Evolutionary conservation across 2,113 vertebrate genomes (phyloP), one percentile per base, ranked within the genome.

Genomic region (Hirundichthys speculiger): DNA sequence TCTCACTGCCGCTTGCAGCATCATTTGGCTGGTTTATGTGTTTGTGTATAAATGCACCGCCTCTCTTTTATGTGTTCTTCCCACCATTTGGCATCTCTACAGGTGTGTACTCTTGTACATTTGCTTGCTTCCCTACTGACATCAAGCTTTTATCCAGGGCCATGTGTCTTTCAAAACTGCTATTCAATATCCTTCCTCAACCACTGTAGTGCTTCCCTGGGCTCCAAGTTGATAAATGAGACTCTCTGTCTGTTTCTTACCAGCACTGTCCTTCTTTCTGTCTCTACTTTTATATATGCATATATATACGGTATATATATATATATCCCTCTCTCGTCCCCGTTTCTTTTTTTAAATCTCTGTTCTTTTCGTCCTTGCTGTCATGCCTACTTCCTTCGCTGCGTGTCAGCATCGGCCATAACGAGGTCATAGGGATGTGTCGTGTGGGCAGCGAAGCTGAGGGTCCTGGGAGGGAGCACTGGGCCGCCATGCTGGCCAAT

Each of bases 341-440:
- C 25, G n/a, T 20, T 21, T 15, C 27, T 19, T 8, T 20, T 5
- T 21, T 38, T 16, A 16, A 27, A 47, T 19, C 38, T 49, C 9
- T 58, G 13, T 46, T 30, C 60, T 61, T 14, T 65, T 27, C 12
- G 3, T 62, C 71, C 52, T 21, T 5, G 42, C 77, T 41, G 62
- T 11, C 56, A 12, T 39, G 25, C 65, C 10, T 51, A 22, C 25
- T 25, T 48, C 57, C 21, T 52, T 60, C 2, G 46, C 65, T 38
- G 52, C 64, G 16, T 56, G 34, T 58, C 88, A 96, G 95, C 81
- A 96, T 98, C 1, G 96, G 96, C 58, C 95, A 98, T 91, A 98
- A 98, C 10, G 95, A 96, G 89, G 95, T 96, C 62, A 98, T 97
- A 19, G 96, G 96, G 15, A 95, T 97, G 93, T 98, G 95, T 72